Percentiles rank a stretch among this genome's conserved stretches.
Evolutionary conservation across 2,113 vertebrate genomes (phyloP).

Genomic region (Apistogramma diplotaenia): DNA sequence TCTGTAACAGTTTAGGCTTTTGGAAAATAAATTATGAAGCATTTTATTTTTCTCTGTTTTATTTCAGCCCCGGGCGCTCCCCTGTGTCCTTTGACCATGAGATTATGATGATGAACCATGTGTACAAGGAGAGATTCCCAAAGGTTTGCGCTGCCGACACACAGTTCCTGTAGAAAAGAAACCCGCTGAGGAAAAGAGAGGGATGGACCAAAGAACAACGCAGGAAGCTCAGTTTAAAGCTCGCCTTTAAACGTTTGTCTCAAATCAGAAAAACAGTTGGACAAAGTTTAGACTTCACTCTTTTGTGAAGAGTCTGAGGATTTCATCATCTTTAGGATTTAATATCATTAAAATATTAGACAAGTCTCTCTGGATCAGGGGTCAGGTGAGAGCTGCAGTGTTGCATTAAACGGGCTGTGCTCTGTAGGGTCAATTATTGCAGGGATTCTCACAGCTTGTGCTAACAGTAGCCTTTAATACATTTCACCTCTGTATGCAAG

Average conservation of each 20-base stretch:
- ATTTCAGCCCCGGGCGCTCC: constrained; percentile 89
- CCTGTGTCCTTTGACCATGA: constrained; percentile 96
- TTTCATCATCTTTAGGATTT: not conserved
- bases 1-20: not conserved
- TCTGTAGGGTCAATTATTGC: not conserved
- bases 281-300: not conserved
- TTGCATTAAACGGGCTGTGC: not conserved
- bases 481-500: not conserved
- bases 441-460: not conserved
- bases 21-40: not conserved
- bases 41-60: not conserved
- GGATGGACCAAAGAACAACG: not conserved
- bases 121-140: constrained; percentile 98
- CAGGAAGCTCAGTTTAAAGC: not conserved
- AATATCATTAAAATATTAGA: not conserved
- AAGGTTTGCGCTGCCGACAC: constrained; percentile 80
- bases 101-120: constrained; percentile 99
- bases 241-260: not conserved
- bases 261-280: not conserved
- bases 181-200: not conserved
- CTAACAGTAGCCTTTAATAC: not conserved
- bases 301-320: not conserved
- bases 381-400: not conserved
- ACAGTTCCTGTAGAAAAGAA: not conserved
- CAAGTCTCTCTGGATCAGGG: not conserved